Evolutionary conservation across 2,797 vertebrate genomes (phyloP).

Genomic region (Myotis daubentonii): DNA sequence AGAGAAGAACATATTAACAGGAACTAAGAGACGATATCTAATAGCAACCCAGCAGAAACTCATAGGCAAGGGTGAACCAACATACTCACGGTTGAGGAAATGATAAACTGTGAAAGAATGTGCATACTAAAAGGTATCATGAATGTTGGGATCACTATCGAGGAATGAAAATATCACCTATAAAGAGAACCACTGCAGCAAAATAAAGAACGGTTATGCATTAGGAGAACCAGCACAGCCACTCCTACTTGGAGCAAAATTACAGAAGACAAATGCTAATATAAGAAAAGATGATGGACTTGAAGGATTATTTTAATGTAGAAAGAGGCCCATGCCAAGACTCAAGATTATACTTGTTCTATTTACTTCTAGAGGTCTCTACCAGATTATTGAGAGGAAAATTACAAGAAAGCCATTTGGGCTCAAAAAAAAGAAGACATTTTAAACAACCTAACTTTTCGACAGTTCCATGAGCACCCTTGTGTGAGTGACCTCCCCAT

Average conservation of each 20-base stretch:
- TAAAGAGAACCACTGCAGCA: not conserved
- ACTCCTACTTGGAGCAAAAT: not conserved
- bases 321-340: not conserved
- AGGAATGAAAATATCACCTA: not conserved
- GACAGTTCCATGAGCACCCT: not conserved
- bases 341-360: not conserved
- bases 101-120: not conserved
- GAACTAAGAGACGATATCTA: not conserved
- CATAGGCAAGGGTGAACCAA: not conserved
- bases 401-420: conserved; percentile 12
- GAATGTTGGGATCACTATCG: not conserved
- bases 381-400: not conserved
- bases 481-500: not conserved
- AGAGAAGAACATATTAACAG: not conserved
- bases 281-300: not conserved
- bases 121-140: not conserved
- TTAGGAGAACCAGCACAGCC: no score
- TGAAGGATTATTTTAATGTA: conserved; percentile 9
- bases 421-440: conserved; percentile 43
- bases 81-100: not conserved
- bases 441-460: conserved; percentile 47
- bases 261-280: not conserved
- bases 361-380: conserved; percentile 19
- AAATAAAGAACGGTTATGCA: not conserved
- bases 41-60: not conserved